Conservation (phyloP, 2,797 vertebrate species). For the Cuculus canorus region DNA sequence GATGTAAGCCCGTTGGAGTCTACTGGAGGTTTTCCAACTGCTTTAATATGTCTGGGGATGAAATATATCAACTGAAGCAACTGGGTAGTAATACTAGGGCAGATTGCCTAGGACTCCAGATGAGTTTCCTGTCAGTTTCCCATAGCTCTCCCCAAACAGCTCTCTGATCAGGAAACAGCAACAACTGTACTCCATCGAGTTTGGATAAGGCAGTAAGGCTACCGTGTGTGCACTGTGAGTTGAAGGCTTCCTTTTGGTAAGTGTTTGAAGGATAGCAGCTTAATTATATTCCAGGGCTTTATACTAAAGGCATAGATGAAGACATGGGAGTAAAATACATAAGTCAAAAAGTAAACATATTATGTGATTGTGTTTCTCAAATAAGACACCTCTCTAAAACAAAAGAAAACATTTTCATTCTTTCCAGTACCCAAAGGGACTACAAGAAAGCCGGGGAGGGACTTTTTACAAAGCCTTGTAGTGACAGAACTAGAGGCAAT, state of each 20-base stretch:
- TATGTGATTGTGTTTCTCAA: neutral
- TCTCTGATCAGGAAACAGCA: neutral
- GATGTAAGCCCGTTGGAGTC: neutral
- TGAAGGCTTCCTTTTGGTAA: neutral
- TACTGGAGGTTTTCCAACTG: conserved; percentile 33
- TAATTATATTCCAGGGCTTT: neutral
- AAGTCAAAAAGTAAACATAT: neutral
- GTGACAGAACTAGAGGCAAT: no score
- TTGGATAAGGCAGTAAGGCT: neutral
- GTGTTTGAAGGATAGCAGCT: neutral
- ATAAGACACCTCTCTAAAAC: neutral
- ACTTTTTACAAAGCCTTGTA: no score
- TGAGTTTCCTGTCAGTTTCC: neutral
- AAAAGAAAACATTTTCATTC: neutral
- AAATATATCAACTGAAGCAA: conserved; percentile 19
- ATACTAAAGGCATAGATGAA: neutral
- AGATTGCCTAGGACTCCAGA: conserved; percentile 3
- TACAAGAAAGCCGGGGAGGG: no score
- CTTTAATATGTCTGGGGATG: conserved; percentile 1
- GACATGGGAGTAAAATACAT: neutral
- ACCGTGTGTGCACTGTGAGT: neutral
- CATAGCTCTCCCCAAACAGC: neutral
- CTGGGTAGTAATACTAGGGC: neutral
- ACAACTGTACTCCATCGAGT: neutral
- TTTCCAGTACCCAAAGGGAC: neutral